phyloP scores from a whole-genome alignment of 2,113 vertebrate genomes.

The Ia io region DNA sequence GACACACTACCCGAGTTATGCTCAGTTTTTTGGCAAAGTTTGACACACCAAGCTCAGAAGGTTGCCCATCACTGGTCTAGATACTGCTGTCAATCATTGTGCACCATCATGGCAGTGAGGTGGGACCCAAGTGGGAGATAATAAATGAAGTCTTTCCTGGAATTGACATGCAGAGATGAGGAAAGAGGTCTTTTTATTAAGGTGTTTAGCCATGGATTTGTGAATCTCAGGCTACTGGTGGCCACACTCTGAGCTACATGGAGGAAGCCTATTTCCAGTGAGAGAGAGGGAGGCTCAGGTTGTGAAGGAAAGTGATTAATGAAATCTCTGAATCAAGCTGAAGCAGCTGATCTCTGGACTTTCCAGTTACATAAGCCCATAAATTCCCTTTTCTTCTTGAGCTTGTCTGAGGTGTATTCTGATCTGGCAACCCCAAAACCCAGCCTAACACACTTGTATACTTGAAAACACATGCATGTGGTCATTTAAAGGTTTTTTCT shows the following conservation, averaged over 20 bases:
- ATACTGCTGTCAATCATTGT: not conserved
- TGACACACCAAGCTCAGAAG: too few relatives aligned
- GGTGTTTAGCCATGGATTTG: not conserved
- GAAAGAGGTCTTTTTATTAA: not conserved
- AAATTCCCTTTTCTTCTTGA: not conserved
- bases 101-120: not conserved
- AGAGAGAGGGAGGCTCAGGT: not conserved
- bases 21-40: too few relatives aligned
- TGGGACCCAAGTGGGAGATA: not conserved
- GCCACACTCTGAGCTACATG: not conserved
- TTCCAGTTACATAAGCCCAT: not conserved
- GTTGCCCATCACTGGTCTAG: too few relatives aligned
- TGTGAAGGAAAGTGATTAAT: not conserved
- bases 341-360: not conserved
- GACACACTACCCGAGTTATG: too few relatives aligned
- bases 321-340: not conserved
- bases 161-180: not conserved
- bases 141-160: not conserved
- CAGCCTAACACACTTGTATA: not conserved
- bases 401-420: not conserved
- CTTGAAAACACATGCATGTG: not conserved
- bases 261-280: not conserved
- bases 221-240: not conserved
- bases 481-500: not conserved
- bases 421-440: not conserved